Evolutionary conservation across 2,113 vertebrate genomes (phyloP), one percentile per base, ranked within the genome.

Genomic region (Oophaga pumilio): DNA sequence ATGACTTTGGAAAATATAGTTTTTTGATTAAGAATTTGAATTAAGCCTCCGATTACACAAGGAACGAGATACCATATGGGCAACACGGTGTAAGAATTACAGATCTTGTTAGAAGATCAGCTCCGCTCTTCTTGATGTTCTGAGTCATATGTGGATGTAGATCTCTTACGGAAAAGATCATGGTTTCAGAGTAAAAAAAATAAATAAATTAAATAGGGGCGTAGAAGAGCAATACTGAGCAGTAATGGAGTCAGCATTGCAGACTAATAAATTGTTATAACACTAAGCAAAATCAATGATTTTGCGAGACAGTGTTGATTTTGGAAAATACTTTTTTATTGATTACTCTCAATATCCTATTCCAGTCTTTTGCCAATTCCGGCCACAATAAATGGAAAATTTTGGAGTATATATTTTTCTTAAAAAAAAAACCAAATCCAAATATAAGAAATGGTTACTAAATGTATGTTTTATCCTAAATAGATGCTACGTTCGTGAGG

Each of bases 1-100:
- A 99, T 95, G 98, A 99, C 94, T 99, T 99, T 97, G 97, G 98
- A 95, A 99, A 99, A 99, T 99, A 99, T 97, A 99, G 97, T 98
- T 99, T 99, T 99, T 97, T 99, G 95, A 97, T 99, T 97, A 99
- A 98, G 96, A 97, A 98, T 93, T 97, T 98, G 95, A 96, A 97
- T 91, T 98, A 92, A 93, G 90, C 91, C 8, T 49, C 7, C 3
- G 14, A 73, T 12, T 24, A 59, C 7, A n/a, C 2, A 59, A 14
- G 6, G 4, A 49, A 60, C 0, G 6, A 73, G 74, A 43, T 78
- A 20, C 85, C 91, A 91, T 89, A 93, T 92, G 93, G 93, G 92
- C 93, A 92, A 93, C 91, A 92, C 92, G 89, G 91, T 93, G 90
- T 89, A 92, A 92, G 90, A 94, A 93, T 92, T 92, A 91, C 78